Evolutionary conservation across 2,113 vertebrate species (phyloP).

Genomic region (Zootoca vivipara): DNA sequence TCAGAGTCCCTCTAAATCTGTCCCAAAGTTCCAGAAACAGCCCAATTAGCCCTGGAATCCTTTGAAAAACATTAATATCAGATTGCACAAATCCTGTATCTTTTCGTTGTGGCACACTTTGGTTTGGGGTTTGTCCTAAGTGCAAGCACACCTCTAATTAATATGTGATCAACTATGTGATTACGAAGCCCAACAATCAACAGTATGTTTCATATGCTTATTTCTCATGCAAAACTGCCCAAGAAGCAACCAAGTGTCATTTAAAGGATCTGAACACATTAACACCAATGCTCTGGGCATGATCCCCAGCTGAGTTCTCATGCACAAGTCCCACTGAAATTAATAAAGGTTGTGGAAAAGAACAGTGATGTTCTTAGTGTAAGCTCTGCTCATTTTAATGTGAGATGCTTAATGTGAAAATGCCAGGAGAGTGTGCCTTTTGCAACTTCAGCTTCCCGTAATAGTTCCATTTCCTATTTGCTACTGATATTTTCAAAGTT

Average conservation of each 20-base stretch:
- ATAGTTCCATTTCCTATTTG: too few species aligned
- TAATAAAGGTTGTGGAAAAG: not conserved
- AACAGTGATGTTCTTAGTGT: not conserved
- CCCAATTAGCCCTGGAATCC: too few species aligned
- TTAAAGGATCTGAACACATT: not conserved
- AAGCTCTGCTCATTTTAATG: not conserved
- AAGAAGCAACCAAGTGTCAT: not conserved
- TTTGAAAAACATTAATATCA: too few species aligned
- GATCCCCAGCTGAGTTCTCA: too few species aligned
- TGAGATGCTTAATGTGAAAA: not conserved
- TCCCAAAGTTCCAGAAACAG: too few species aligned
- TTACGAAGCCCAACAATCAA: not conserved
- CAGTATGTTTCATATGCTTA: not conserved
- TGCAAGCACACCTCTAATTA: not conserved
- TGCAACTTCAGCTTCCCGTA: not conserved
- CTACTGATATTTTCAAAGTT: not conserved
- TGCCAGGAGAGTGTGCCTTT: not conserved
- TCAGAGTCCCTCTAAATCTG: too few species aligned
- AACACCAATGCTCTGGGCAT: not conserved
- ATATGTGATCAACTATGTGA: not conserved
- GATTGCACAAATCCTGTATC: too few species aligned
- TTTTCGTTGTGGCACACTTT: too few species aligned
- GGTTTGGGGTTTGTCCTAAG: too few species aligned
- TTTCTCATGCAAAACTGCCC: too few species aligned
- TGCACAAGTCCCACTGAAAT: not conserved